Conservation (phyloP, 2,888 invertebrate genomes). For the Beris morrisii region DNA sequence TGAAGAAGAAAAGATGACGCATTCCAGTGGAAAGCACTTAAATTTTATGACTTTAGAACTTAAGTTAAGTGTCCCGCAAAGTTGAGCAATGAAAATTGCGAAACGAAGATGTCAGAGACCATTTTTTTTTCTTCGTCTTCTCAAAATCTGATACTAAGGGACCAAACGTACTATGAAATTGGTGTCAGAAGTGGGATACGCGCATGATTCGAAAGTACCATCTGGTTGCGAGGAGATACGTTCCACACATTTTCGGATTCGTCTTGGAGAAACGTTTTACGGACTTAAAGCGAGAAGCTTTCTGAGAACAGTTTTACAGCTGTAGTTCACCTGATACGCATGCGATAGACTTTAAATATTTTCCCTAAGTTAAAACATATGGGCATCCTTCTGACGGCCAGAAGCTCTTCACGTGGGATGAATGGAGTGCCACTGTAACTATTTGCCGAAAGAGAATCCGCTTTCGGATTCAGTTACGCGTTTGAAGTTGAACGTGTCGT, state of each 20-base stretch:
- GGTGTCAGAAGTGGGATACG: neutral
- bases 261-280: neutral
- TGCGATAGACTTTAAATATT: no score
- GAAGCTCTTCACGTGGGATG: conserved; percentile 18
- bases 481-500: conserved; percentile 57
- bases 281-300: neutral
- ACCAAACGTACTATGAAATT: neutral
- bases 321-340: no score
- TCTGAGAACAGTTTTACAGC: conserved; percentile 16
- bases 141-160: no score
- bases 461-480: conserved; percentile 53
- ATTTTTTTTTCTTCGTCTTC: neutral
- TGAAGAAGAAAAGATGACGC: conserved; percentile 29
- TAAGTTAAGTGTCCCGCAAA: conserved; percentile 39
- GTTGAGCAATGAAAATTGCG: conserved; percentile 38
- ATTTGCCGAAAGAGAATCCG: conserved; percentile 16
- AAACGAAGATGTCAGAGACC: conserved; percentile 27
- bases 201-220: conserved; percentile 1
- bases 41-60: conserved; percentile 39
- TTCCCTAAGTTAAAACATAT: conserved; percentile 6
- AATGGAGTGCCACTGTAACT: conserved; percentile 25
- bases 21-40: conserved; percentile 38
- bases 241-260: neutral
- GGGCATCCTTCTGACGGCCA: neutral
- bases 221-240: neutral